Conservation (phyloP, 2,113 vertebrate species). For the Heliornis fulica region DNA sequence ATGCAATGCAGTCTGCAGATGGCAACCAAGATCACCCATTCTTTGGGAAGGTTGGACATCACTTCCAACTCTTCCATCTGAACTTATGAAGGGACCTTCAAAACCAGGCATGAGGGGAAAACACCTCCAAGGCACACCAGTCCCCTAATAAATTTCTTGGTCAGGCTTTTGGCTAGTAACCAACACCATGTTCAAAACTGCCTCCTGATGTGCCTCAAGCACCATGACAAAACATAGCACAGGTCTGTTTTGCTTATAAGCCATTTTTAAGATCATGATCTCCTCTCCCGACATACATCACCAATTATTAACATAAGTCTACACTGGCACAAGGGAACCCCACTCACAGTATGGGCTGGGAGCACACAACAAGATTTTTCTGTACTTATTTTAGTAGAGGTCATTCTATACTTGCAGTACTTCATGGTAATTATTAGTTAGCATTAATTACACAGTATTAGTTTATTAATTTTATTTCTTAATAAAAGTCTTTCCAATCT, state of each 20-base stretch:
- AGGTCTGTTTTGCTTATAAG: not conserved
- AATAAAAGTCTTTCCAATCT: not conserved
- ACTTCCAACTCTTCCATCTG: not conserved
- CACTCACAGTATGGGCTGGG: not conserved
- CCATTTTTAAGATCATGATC: not conserved
- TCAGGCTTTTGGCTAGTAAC: not conserved
- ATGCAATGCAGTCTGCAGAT: not conserved
- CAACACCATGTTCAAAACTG: not conserved
- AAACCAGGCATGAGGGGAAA: fast-evolving
- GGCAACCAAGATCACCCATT: not conserved
- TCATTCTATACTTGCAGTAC: not conserved
- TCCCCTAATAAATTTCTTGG: not conserved
- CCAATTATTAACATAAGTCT: not conserved
- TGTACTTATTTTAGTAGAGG: not conserved
- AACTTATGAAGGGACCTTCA: not conserved
- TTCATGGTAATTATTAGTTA: not conserved
- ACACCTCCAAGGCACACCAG: not conserved
- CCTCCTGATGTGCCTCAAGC: not conserved
- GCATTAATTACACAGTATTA: not conserved
- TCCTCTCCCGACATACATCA: not conserved
- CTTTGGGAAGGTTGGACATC: not conserved
- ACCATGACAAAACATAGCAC: not conserved
- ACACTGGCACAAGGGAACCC: no score
- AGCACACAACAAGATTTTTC: not conserved
- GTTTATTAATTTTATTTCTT: not conserved